Conservation (phyloP, 2,113 vertebrate genomes). For the Girardinichthys multiradiatus region DNA sequence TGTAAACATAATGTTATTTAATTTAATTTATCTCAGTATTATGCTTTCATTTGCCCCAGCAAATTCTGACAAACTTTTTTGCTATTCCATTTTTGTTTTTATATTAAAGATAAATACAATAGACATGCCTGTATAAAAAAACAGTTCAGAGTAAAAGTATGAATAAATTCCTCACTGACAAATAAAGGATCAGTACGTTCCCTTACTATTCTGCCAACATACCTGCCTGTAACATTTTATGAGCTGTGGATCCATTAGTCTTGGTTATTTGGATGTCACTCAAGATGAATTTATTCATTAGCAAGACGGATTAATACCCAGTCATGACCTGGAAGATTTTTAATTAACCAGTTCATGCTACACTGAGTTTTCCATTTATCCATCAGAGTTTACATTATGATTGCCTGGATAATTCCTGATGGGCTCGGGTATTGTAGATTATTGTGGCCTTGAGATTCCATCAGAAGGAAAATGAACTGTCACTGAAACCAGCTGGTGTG, state of each 20-base stretch:
- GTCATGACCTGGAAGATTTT: slow-evolving; percentile 61
- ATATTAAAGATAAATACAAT: slow-evolving; percentile 6
- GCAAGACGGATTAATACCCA: slow-evolving; percentile 51
- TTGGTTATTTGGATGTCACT: slow-evolving; percentile 62
- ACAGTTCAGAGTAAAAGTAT: not conserved
- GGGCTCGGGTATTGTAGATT: not conserved
- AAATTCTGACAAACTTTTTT: not conserved
- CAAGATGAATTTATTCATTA: slow-evolving; percentile 67
- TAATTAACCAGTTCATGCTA: slow-evolving; percentile 69
- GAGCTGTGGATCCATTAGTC: slow-evolving; percentile 53
- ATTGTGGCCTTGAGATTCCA: not conserved
- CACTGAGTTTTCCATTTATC: slow-evolving; percentile 61
- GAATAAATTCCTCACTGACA: slow-evolving; percentile 25
- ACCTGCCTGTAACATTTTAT: slow-evolving; percentile 44
- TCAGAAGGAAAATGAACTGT: not conserved
- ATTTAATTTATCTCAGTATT: not conserved
- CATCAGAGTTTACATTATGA: slow-evolving; percentile 24
- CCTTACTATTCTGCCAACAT: slow-evolving; percentile 40
- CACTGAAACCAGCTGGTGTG: not conserved
- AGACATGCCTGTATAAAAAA: slow-evolving; percentile 2
- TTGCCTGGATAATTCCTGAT: slow-evolving; percentile 37
- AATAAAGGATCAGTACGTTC: slow-evolving; percentile 12
- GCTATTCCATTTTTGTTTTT: not conserved
- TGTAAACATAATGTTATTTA: not conserved
- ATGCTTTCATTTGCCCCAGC: slow-evolving; percentile 10